Percentiles rank a stretch among this genome's conserved stretches.
phyloP scores from a whole-genome alignment of 2,797 vertebrate genomes.

The Poeciliopsis infans region DNA sequence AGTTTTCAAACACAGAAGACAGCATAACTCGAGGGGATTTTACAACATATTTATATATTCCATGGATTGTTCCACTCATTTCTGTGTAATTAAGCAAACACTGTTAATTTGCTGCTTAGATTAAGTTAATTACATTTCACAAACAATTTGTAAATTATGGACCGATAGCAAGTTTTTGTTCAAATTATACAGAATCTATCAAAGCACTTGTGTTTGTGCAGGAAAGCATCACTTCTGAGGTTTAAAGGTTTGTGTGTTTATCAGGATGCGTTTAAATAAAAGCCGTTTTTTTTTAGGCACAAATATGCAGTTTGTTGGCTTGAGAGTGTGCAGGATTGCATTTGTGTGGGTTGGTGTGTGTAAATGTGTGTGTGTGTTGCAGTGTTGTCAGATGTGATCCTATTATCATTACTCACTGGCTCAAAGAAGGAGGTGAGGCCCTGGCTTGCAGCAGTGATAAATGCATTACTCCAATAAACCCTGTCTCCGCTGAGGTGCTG shows the following conservation, averaged over 20 bases:
- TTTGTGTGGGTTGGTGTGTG: conserved; percentile 40
- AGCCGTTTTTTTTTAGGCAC: conserved; percentile 42
- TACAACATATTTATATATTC: conserved; percentile 20
- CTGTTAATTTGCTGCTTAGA: conserved; percentile 42
- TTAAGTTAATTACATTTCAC: conserved; percentile 36
- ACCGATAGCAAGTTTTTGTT: conserved; percentile 5
- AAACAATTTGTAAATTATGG: conserved; percentile 14
- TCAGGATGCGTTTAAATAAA: conserved; percentile 32
- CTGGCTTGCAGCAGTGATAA: conserved; percentile 77
- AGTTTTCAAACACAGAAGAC: conserved; percentile 14
- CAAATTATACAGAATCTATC: background rate
- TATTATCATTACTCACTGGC: conserved; percentile 84
- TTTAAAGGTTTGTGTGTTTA: conserved; percentile 12
- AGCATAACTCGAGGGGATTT: conserved; percentile 7
- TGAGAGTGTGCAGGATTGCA: conserved; percentile 28
- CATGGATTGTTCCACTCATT: conserved; percentile 32
- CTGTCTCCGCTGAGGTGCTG: conserved; percentile 74
- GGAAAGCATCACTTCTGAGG: conserved; percentile 16
- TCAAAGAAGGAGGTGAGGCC: conserved; percentile 80
- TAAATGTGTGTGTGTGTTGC: conserved; percentile 47
- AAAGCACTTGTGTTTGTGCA: background rate
- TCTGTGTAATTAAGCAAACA: conserved; percentile 43
- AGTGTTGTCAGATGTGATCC: conserved; percentile 82
- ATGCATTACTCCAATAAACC: conserved; percentile 81
- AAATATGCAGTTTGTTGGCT: conserved; percentile 24